Evolutionary conservation across 35 echinoderm and acorn worm genomes (phyloP).

Genomic region (Stichopus chloronotus): DNA sequence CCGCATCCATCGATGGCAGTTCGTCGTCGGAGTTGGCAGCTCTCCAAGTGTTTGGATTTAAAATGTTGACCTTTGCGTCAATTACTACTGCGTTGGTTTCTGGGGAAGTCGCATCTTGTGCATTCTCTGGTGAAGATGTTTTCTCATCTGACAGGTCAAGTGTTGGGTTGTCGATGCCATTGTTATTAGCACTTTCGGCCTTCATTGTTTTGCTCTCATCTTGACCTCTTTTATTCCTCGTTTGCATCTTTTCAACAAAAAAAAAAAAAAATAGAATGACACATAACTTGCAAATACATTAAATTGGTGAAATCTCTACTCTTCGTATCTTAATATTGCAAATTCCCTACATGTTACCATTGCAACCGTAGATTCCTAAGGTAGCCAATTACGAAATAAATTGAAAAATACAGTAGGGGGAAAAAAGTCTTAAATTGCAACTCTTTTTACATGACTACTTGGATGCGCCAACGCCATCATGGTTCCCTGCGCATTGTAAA

Average conservation of each 20-base stretch:
- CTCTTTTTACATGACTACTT: too few relatives aligned
- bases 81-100: not conserved
- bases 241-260: not conserved
- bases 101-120: not conserved
- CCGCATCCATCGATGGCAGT: not conserved
- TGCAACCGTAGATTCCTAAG: too few relatives aligned
- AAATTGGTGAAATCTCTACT: too few relatives aligned
- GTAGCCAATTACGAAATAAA: too few relatives aligned
- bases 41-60: slow-evolving; percentile 28
- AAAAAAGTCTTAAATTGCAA: too few relatives aligned
- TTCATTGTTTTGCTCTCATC: not conserved
- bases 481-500: too few relatives aligned
- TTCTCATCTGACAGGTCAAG: slow-evolving; percentile 19
- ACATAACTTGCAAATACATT: too few relatives aligned
- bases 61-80: slow-evolving; percentile 13
- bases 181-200: not conserved
- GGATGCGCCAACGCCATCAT: too few relatives aligned
- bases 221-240: slow-evolving; percentile 21
- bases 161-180: slow-evolving; percentile 24
- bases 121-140: not conserved
- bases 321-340: too few relatives aligned
- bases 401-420: too few relatives aligned
- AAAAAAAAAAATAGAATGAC: not conserved
- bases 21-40: not conserved
- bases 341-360: too few relatives aligned